Percentiles rank a stretch among this genome's conserved stretches.
Evolutionary conservation across 2,888 invertebrate genomes (phyloP).

Genomic region (Leucophenga maculata): DNA sequence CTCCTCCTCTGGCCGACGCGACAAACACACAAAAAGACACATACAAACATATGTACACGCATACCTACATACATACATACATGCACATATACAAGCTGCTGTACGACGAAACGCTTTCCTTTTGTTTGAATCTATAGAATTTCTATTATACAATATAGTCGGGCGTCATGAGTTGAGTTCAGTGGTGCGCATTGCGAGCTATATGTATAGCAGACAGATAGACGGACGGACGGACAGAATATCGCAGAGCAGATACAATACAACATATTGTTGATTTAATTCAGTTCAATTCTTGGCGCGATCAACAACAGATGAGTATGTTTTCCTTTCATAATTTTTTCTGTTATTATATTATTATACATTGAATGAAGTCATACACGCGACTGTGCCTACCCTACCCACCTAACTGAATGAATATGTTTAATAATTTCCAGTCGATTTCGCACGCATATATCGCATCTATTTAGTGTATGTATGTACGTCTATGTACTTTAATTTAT

Average conservation of each 20-base stretch:
- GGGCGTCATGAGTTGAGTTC: not conserved
- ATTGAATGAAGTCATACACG: constrained; percentile 45
- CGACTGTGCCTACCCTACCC: constrained; percentile 10
- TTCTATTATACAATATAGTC: constrained; percentile 19
- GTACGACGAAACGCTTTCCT: constrained; percentile 43
- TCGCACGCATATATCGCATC: not conserved
- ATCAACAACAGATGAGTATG: constrained; percentile 63
- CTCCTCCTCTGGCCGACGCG: not conserved
- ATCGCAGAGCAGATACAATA: not conserved
- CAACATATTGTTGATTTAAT: constrained; percentile 45
- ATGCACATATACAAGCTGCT: constrained; percentile 25
- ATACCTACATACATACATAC: constrained; percentile 11
- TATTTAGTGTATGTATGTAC: not conserved
- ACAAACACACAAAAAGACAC: constrained; percentile 5
- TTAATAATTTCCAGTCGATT: constrained; percentile 7
- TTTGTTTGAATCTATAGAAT: constrained; percentile 48
- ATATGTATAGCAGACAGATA: not conserved
- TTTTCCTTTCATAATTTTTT: constrained; percentile 37
- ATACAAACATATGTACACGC: constrained; percentile 18
- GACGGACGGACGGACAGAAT: constrained; percentile 9
- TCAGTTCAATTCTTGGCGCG: constrained; percentile 65
- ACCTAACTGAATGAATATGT: not conserved
- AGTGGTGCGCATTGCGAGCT: not conserved
- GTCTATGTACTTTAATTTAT: not conserved
- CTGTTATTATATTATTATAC: constrained; percentile 33